Evolutionary conservation across 2,797 vertebrate genomes (phyloP).

Genomic region (Lepus townsendii): DNA sequence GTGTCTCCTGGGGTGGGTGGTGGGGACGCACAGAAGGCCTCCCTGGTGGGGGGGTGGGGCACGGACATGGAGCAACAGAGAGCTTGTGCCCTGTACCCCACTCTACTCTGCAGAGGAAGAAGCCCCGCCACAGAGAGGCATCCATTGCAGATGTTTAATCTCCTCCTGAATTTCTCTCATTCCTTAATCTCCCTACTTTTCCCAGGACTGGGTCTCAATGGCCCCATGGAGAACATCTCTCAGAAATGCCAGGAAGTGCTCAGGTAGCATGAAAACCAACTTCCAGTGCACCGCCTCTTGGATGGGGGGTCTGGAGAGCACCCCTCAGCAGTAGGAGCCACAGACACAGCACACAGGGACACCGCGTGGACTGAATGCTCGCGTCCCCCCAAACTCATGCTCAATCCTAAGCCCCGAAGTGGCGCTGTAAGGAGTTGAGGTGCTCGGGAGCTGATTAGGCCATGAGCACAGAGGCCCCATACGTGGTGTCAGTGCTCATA

Average conservation of each 20-base stretch:
- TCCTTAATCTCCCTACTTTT: neutral
- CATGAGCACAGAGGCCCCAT: neutral
- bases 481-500: neutral
- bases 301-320: neutral
- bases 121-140: neutral
- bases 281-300: neutral
- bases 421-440: neutral
- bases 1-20: fast-evolving
- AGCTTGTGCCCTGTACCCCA: fast-evolving
- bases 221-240: neutral
- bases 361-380: neutral
- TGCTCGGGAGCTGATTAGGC: neutral
- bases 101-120: neutral
- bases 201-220: neutral
- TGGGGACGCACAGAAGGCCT: neutral
- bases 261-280: neutral
- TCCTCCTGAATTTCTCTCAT: constrained; percentile 15
- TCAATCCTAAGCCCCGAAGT: neutral
- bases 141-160: neutral
- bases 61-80: too few species aligned
- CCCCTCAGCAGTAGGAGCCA: neutral
- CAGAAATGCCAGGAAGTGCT: constrained; percentile 8
- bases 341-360: neutral
- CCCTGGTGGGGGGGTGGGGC: neutral
- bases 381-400: neutral